A percentile compares a stretch with the other conserved stretches of the same genome.
phyloP scores from a whole-genome alignment of 2,113 vertebrate species.

The Burhinus bistriatus region DNA sequence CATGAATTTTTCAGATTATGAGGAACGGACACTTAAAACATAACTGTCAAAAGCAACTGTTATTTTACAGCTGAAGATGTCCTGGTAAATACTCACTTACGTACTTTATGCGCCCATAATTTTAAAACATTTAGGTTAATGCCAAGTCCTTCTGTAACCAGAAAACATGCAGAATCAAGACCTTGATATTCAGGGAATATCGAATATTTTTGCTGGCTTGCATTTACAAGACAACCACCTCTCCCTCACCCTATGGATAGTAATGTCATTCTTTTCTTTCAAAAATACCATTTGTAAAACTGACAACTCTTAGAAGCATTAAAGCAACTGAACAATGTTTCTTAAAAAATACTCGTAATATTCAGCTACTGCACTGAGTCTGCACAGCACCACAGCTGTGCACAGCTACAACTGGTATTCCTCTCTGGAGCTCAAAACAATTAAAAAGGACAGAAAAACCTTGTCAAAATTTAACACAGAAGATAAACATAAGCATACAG shows the following conservation, averaged over 20 bases:
- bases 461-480: conserved; percentile 12
- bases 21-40: background rate
- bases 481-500: conserved; percentile 22
- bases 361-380: background rate
- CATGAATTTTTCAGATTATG: conserved; percentile 12
- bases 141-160: background rate
- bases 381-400: background rate
- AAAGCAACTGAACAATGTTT: background rate
- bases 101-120: background rate
- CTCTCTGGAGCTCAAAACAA: background rate
- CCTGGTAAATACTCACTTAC: background rate
- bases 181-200: background rate
- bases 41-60: background rate
- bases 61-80: conserved; percentile 11
- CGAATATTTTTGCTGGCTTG: background rate
- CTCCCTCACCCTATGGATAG: background rate
- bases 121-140: background rate
- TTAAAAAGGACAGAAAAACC: conserved; percentile 19
- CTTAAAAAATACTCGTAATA: background rate
- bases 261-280: background rate
- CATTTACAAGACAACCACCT: background rate
- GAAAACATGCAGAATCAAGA: background rate
- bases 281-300: background rate
- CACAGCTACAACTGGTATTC: background rate
- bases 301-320: background rate